Evolutionary conservation across 2,888 invertebrate species (phyloP), one percentile per base, ranked within the genome.

Genomic region (Fragum whitleyi): DNA sequence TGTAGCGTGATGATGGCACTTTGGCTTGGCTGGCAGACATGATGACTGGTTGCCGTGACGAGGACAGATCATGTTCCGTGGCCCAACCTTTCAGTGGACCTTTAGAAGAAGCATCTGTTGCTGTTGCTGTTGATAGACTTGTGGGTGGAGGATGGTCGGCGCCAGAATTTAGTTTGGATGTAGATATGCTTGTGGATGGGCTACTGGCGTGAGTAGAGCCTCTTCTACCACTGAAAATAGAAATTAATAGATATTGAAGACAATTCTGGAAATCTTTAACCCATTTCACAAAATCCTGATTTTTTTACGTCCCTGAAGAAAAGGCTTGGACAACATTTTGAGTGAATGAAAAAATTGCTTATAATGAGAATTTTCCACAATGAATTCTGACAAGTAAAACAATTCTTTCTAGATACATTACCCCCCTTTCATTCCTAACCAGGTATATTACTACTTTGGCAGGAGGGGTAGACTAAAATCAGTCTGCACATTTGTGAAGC

Each of bases 41-140:
- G 28, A 83, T 81, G 74, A 81, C 80, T 39, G 84, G 81, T 61
- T 81, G 59, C 29, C 79, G 69, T 67, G 80, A 74, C 14, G 78
- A 71, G 61, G 82, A 77, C 59, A 85, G 77, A 55, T 86, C 84
- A 80, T 85, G 71, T 67, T 82, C 78, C 57, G 87, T 87, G 39
- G 84, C 85, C 87, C 87, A 87, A 67, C 83, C 87, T 77, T 84
- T 85, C 67, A 87, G 76, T 32, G 78, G 77, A 23, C 76, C 75
- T 70, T 75, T 82, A 16, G 72, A 42, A 5, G 67, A 21, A n/a
- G 73, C 23, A 39, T 59, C 68, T 62, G 73, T 75, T 75, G 57
- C n/a, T 69, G 73, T 51, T 28, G 62, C 29, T 16, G 67, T 59
- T 1, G 65, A n/a, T 26, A 42, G 67, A 26, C 23, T 59, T 14